Percentiles rank a stretch among this genome's conserved stretches.
phyloP scores from a whole-genome alignment of 2,888 invertebrate genomes.

The Acanthosoma haemorrhoidale region DNA sequence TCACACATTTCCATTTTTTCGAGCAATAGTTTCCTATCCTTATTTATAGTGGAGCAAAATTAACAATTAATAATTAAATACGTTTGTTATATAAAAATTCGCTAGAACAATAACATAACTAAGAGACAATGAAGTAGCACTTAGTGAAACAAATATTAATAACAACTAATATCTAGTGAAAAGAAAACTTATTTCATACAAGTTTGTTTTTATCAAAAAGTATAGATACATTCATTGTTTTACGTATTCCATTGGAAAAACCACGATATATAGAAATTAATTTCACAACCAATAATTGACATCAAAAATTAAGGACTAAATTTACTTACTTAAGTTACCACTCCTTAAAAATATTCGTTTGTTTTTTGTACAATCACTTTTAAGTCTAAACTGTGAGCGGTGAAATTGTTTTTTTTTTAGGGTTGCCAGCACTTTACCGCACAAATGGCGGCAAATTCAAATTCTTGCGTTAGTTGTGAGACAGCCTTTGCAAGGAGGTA shows the following conservation, averaged over 20 bases:
- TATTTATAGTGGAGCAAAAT: slow-evolving; percentile 25
- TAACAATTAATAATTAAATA: no score
- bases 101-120: slow-evolving; percentile 18
- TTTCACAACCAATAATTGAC: slow-evolving; percentile 31
- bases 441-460: no score
- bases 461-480: no score
- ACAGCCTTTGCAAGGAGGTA: no score
- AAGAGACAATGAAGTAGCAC: slow-evolving; percentile 11
- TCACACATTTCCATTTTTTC: slow-evolving; percentile 30
- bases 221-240: slow-evolving; percentile 25
- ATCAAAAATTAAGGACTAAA: slow-evolving; percentile 27
- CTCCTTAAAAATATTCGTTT: slow-evolving; percentile 26
- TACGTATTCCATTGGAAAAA: slow-evolving; percentile 24
- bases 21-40: slow-evolving; percentile 29
- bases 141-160: slow-evolving; percentile 12
- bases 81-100: slow-evolving; percentile 19
- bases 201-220: slow-evolving; percentile 16
- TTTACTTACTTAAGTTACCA: slow-evolving; percentile 21
- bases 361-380: slow-evolving; percentile 22
- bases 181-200: not conserved
- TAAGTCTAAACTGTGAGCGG: no score
- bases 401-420: no score
- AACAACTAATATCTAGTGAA: slow-evolving; percentile 13
- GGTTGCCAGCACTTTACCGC: no score
- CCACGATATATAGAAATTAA: slow-evolving; percentile 26